Conservation (phyloP, 1,140 invertebrate species). For the Drosophila sulfurigaster region DNA sequence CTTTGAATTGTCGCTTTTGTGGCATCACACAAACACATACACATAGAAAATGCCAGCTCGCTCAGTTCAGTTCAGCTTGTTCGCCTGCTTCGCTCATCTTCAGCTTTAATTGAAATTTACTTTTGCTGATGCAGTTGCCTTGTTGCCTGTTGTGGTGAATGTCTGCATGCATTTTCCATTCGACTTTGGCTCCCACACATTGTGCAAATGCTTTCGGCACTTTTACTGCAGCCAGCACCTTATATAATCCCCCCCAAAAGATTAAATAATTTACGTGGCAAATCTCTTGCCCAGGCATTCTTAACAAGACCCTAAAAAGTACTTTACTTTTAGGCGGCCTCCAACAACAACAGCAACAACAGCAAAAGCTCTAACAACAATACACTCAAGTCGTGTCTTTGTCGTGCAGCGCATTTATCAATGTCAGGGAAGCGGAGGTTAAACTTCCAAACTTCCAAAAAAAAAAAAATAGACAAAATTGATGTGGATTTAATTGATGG, state of each 20-base stretch:
- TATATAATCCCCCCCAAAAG: slow-evolving; percentile 75
- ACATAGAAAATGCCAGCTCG: slow-evolving; percentile 46
- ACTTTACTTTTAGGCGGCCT: not conserved
- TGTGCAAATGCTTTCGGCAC: slow-evolving; percentile 81
- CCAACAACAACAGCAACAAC: not conserved
- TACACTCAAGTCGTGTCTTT: slow-evolving; percentile 69
- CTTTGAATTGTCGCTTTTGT: slow-evolving; percentile 39
- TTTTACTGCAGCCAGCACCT: slow-evolving; percentile 60
- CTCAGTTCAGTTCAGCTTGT: slow-evolving; percentile 61
- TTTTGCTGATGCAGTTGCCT: slow-evolving; percentile 42
- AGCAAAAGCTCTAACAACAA: not conserved
- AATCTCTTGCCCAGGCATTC: slow-evolving; percentile 54
- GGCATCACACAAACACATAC: slow-evolving; percentile 16
- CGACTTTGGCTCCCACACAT: slow-evolving; percentile 76
- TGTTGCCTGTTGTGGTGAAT: slow-evolving; percentile 48
- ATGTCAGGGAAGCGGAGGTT: slow-evolving; percentile 65
- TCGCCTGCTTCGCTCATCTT: slow-evolving; percentile 68
- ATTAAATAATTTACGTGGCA: slow-evolving; percentile 76
- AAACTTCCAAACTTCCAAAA: not conserved
- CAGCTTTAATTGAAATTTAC: slow-evolving; percentile 81
- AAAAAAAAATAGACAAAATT: slow-evolving; percentile 25
- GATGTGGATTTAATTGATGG: slow-evolving; percentile 78
- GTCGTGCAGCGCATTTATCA: slow-evolving; percentile 68
- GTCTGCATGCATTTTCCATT: slow-evolving; percentile 76
- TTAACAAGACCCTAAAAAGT: slow-evolving; percentile 37